Evolutionary conservation across 2,797 vertebrate species (phyloP), one percentile per base, ranked within the genome.

Genomic region (Poeciliopsis infans): DNA sequence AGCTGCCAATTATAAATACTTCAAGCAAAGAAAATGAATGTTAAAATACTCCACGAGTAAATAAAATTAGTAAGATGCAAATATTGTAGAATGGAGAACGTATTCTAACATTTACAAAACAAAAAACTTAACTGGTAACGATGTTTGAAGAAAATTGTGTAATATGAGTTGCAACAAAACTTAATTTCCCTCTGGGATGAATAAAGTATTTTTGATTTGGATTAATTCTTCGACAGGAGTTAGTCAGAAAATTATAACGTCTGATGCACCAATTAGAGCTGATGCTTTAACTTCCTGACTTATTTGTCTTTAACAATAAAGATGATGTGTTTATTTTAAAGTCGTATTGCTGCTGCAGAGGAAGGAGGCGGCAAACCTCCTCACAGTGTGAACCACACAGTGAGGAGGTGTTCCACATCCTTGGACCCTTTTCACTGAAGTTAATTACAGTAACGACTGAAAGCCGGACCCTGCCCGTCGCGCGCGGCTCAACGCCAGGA

Each of bases 401-500:
- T 88, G 84, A 84, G 86, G 31, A 64, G 59, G 59, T 64, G 20
- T 64, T 36, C 59, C 15, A 45, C 77, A 88, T 88, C 85, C 83
- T 87, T 86, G 88, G 87, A 88, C 79, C 85, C 68, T 80, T 55
- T 74, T 80, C 83, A 88, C 80, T 83, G 85, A 91, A 87, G 90
- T 88, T 93, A 91, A 94, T 93, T 91, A 95, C 86, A 75, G 76
- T 91, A 93, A 92, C 78, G 85, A 93, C 93, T 83, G 78, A 66
- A 80, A 41, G 86, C 80, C 85, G 89, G 88, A 87, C 81, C 77
- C 43, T 79, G 81, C 82, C 78, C 74, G 45, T 16, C 46, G 16
- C 3, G 4, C 6, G n/a, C 13, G 43, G 25, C 70, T 49, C 41
- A 18, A 23, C 25, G 45, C n/a, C 46, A 72, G 70, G n/a, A 33